Base-by-base conservation (phyloP, 64 coral and sea anemone species). In the Exaiptasia diaphana region DNA sequence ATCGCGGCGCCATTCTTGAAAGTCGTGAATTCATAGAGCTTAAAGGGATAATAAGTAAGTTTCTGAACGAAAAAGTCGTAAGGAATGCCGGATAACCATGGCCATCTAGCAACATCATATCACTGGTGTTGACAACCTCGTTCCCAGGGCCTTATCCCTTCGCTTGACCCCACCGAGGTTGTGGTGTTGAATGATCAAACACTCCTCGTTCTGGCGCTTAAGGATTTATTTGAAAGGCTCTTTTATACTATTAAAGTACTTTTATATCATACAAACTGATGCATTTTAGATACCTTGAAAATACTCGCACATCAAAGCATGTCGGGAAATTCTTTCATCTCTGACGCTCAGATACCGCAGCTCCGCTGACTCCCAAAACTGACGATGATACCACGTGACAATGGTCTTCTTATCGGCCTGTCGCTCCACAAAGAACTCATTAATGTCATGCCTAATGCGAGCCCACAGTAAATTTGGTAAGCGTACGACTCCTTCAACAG, bases 391-490 rank as follows among this genome's bases (percentile, higher is more conserved):
- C 91, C 91, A 94, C 36, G 78, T 63, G 49, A 94, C 81, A 2
- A 94, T 77, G 0, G 91, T 94, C 36, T 94, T 94, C 27, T 78
- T 77, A 43, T 94, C 79, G 2, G 91, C 79, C 37, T 94, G 91
- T 4, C 91, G 71, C 35, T 94, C 91, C 10, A 88, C 74, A 6
- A 94, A 49, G 55, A 94, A 94, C 38, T 94, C 91, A 21, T 94
- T 83, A 38, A 94, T 89, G 45, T 94, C 91, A 49, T 89, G 78
- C n/a, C 73, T 85, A 41, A 94, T 71, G 31, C 91, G 85, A 42
- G 91, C 91, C 91, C 91, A 94, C 79, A 94, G 53, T 56, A 94
- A 71, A 31, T 89, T 94, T 44, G 91, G 91, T 45, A 94, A 85
- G 64, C 91, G 91, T 14, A 94, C 79, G 1, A 84, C 86, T 20